Percentiles rank a stretch among this genome's conserved stretches.
Conservation (phyloP, 2,888 invertebrate genomes). For the Sarcophaga rosellei region DNA sequence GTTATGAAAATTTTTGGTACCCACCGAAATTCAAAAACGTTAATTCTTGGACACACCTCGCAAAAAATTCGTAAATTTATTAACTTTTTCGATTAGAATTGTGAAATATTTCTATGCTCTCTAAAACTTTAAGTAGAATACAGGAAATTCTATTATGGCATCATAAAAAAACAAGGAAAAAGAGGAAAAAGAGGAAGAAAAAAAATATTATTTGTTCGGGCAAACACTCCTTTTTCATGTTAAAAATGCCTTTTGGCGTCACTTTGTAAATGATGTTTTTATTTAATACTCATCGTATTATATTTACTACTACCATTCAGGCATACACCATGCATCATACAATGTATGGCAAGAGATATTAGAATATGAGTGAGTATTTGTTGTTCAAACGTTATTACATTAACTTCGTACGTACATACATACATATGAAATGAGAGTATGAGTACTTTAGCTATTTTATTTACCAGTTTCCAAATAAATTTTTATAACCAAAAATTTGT, state of each 20-base stretch:
- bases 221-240: conserved; percentile 47
- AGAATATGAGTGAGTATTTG: background rate
- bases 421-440: background rate
- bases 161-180: too few species aligned
- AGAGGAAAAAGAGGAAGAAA: background rate
- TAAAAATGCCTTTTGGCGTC: conserved; percentile 46
- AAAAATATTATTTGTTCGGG: conserved; percentile 17
- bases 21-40: too few species aligned
- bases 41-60: too few species aligned
- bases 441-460: background rate
- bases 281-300: background rate
- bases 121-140: too few species aligned
- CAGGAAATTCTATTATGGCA: too few species aligned
- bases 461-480: background rate
- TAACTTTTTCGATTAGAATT: too few species aligned
- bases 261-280: conserved; percentile 36
- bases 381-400: background rate
- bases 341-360: background rate
- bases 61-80: too few species aligned
- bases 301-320: background rate
- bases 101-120: too few species aligned
- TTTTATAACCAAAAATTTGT: too few species aligned
- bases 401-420: background rate
- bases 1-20: too few species aligned
- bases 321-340: too few species aligned